Percentiles rank a stretch among this genome's conserved stretches.
phyloP scores from a whole-genome alignment of 2,888 invertebrate genomes.

The Rhagonycha fulva region DNA sequence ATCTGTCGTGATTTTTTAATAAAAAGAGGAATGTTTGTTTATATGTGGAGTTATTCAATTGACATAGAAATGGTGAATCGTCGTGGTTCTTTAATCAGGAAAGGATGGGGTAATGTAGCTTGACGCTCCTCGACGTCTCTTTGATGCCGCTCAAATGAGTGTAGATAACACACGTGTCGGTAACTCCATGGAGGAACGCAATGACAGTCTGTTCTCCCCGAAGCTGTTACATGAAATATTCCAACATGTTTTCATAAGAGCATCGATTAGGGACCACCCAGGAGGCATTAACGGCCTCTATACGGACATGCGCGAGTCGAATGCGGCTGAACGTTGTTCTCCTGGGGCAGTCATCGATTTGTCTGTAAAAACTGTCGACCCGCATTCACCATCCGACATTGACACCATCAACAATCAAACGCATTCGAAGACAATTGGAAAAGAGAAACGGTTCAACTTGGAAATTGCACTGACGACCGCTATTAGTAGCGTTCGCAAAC shows the following conservation, averaged over 20 bases:
- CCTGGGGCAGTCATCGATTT: slow-evolving; percentile 36
- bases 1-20: neutral
- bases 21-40: neutral
- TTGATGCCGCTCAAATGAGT: slow-evolving; percentile 18
- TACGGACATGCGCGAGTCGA: slow-evolving; percentile 34
- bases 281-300: slow-evolving; percentile 34
- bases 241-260: slow-evolving; percentile 31
- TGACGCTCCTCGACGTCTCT: slow-evolving; percentile 17
- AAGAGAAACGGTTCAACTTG: slow-evolving; percentile 27
- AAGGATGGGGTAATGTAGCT: slow-evolving; percentile 17
- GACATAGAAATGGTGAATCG: neutral
- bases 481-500: slow-evolving; percentile 24
- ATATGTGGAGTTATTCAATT: neutral
- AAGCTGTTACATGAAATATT: slow-evolving; percentile 23
- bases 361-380: slow-evolving; percentile 36
- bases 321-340: slow-evolving; percentile 35
- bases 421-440: slow-evolving; percentile 27
- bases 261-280: slow-evolving; percentile 36
- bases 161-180: slow-evolving; percentile 12
- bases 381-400: slow-evolving; percentile 31
- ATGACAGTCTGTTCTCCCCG: slow-evolving; percentile 6
- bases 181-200: slow-evolving; percentile 7
- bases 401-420: slow-evolving; percentile 32
- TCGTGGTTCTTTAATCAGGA: slow-evolving; percentile 21
- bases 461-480: slow-evolving; percentile 31